Percentiles rank a stretch among this genome's conserved stretches.
Conservation (phyloP, 1,140 invertebrate species). For the Temnothorax nylanderi region DNA sequence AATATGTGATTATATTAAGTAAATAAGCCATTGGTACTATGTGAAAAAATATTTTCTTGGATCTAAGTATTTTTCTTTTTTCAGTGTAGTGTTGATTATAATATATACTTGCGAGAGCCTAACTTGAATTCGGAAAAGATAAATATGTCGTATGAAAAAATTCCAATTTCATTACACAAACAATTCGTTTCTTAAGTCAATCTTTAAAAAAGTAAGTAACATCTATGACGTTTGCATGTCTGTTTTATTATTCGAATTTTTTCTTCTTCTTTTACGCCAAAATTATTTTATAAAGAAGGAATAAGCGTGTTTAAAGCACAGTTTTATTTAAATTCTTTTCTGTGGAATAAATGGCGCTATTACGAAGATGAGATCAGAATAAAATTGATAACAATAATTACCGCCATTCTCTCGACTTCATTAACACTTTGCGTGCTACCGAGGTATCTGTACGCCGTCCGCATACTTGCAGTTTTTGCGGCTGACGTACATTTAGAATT, state of each 20-base stretch:
- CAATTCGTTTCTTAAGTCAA: neutral
- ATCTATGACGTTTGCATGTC: neutral
- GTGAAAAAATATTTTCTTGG: too few relatives aligned
- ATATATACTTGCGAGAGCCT: neutral
- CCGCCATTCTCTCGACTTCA: slow-evolving; percentile 12
- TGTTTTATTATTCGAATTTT: neutral
- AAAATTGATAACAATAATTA: slow-evolving; percentile 45
- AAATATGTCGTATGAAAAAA: neutral
- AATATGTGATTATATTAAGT: too few relatives aligned
- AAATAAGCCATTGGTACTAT: too few relatives aligned
- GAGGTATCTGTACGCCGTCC: neutral
- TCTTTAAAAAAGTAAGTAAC: neutral
- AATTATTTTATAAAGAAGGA: neutral
- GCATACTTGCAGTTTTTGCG: neutral
- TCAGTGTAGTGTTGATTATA: neutral
- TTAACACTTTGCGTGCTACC: slow-evolving; percentile 24
- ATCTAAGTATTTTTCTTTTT: too few relatives aligned
- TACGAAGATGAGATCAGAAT: slow-evolving; percentile 1
- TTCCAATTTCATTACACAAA: neutral
- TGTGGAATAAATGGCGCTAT: neutral
- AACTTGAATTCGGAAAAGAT: neutral
- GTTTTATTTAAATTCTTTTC: slow-evolving; percentile 11
- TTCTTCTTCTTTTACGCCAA: neutral
- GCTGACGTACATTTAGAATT: neutral
- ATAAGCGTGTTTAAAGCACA: neutral